Base-by-base conservation (phyloP, 2,888 invertebrate species). In the Leucoptera coffeella region DNA sequence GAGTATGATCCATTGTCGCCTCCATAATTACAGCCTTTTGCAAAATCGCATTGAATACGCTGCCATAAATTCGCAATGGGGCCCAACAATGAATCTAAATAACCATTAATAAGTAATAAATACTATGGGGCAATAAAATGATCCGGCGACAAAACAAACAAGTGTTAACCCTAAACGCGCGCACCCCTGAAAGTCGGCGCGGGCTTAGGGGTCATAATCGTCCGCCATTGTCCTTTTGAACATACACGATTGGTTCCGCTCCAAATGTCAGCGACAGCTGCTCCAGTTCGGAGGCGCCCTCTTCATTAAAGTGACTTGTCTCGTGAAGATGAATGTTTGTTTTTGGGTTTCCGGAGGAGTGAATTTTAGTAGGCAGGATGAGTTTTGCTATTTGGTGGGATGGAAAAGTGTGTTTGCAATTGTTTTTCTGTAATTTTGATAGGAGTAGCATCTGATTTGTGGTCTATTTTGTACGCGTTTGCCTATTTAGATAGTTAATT, bases 41-140 rank as follows among this genome's bases (percentile, higher is more conserved):
- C 54, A 60, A 64, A 55, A 57, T 54, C 61, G 19, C 19, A 19
- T 19, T 19, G 19, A 19, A 19, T 42, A 53, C 58, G 46, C 48
- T 42, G 50, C 58, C 47, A 61, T 67, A 64, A 67, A 67, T 64
- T 65, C 56, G 50, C 65, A 58, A 56, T 49, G 47, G 47, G 49
- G 47, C 54, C 46, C 56, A 55, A 69, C 67, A 69, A 69, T 67
- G 65, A 64, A 60, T 61, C 65, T 55, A 65, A 69, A 69, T 69
- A 69, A 69, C 69, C 65, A 69, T 69, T 69, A 69, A 69, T 69
- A 69, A 64, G 67, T 65, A 67, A 69, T 69, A 69, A 69, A 69
- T 69, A 65, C 62, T 61, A 59, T 56, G 55, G 69, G 60, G 65
- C 47, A 59, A 61, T 60, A 65, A 60, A 58, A 46, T 50, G 50